Evolutionary conservation across 1,140 invertebrate species (phyloP), one percentile per base, ranked within the genome.

Genomic region (Drusus annulatus): DNA sequence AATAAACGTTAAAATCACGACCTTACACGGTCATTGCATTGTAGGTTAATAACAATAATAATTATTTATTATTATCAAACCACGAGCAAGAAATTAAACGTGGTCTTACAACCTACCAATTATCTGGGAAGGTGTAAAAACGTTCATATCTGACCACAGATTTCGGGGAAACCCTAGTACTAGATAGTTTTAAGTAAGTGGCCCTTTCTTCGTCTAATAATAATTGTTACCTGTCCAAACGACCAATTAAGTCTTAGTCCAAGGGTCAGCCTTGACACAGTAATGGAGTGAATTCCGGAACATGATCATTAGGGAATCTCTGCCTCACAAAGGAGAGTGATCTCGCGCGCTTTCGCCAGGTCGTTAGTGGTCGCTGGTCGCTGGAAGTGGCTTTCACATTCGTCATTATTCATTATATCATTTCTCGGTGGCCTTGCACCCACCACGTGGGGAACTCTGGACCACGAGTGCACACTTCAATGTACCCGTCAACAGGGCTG

Each of bases 331-430:
- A 50, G 68, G 68, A 71, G 50, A 52, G 68, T 52, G 63, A 71
- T 71, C 68, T 52, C 68, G 68, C 50, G 68, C 45, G 68, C 68
- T 71, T 71, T 71, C 68, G 68, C 68, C 23, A 71, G 50, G 21
- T 65, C 56, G 62, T 65, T 65, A 60, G 56, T 23, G 56, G 23
- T 60, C 10, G 36, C 58, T 8, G 13, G 60, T 13, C 10, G 36
- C 58, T 8, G 13, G 60, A 1, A 21, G 62, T 65, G 68, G 8
- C 68, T 71, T 71, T 71, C 68, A 71, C 68, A 71, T 52, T 51
- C 21, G 54, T 52, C 45, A 71, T 71, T 51, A 71, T 71, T 71
- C 45, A 71, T 71, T 71, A 71, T 71, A 71, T 71, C 68, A 71
- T 52, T 71, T 50, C 31, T 50, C 45, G 17, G 50, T 25, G 68